Conservation (phyloP, 2,888 invertebrate genomes). For the Linnaemya vulpina region DNA sequence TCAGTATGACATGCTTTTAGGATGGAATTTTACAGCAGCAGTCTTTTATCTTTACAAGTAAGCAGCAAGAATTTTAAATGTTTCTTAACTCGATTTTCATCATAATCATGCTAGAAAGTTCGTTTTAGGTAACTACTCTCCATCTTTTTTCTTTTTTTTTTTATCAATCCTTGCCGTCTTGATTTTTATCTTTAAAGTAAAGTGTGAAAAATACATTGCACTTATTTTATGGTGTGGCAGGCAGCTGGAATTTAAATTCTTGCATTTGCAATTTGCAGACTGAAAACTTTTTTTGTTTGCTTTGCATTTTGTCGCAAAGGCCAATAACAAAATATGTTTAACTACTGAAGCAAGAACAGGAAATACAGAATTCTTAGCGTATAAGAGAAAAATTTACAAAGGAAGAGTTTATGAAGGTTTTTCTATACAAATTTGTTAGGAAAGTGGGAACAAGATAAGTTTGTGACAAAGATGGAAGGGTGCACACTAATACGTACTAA, state of each 20-base stretch:
- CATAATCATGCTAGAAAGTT: neutral
- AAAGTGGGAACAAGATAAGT: neutral
- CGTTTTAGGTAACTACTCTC: slow-evolving; percentile 4
- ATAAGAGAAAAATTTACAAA: slow-evolving; percentile 1
- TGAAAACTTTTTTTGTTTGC: slow-evolving; percentile 19
- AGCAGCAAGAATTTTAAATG: slow-evolving; percentile 14
- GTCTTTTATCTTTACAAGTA: neutral
- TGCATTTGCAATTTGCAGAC: slow-evolving; percentile 1
- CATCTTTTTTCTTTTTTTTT: neutral
- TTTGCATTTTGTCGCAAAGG: slow-evolving; percentile 44
- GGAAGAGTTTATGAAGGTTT: neutral
- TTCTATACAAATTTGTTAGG: neutral
- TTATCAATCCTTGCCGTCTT: neutral
- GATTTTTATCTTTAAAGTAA: slow-evolving; percentile 43
- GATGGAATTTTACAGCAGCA: slow-evolving; percentile 28
- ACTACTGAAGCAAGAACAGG: neutral
- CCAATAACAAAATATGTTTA: slow-evolving; percentile 59
- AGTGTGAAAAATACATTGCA: slow-evolving; percentile 41
- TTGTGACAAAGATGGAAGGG: neutral
- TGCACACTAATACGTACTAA: neutral
- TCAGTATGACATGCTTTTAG: slow-evolving; percentile 43
- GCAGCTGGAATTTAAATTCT: slow-evolving; percentile 15
- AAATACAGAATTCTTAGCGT: slow-evolving; percentile 33
- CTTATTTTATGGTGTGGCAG: neutral
- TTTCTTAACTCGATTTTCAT: slow-evolving; percentile 33